These are phyloP conservation scores for Eleutherodactylus coqui DNA, from an alignment of 2,797 vertebrate genomes.

Conservation along the genomic window DNA sequence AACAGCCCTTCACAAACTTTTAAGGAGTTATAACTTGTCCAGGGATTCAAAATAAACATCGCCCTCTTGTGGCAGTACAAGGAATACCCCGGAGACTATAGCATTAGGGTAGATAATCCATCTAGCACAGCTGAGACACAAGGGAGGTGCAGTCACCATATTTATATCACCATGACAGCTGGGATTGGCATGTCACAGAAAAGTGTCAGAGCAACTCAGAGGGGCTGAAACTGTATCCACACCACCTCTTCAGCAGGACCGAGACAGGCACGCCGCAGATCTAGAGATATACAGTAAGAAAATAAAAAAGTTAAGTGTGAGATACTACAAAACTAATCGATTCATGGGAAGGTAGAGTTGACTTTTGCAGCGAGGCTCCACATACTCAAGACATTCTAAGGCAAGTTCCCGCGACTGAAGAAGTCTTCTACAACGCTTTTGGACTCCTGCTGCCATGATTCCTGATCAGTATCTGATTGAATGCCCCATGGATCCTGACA, in stretches of 20 bases:
- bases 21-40: neutral
- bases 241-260: conserved; percentile 7
- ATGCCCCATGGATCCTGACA: conserved; percentile 74
- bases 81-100: neutral
- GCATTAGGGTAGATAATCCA: conserved; percentile 40
- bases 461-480: conserved; percentile 79
- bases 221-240: conserved; percentile 59
- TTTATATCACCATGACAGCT: conserved; percentile 60
- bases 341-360: neutral
- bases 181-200: conserved; percentile 58
- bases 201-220: conserved; percentile 50
- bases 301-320: neutral
- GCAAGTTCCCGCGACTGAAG: neutral
- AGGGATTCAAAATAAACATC: neutral
- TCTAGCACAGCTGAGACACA: conserved; percentile 53
- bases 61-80: neutral
- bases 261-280: conserved; percentile 17
- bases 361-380: too few species aligned
- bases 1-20: too few species aligned
- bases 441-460: conserved; percentile 70
- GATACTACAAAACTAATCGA: neutral
- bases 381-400: neutral
- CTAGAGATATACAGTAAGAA: neutral
- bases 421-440: neutral
- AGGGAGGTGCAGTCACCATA: conserved; percentile 29